phyloP scores from a whole-genome alignment of 2,888 invertebrate genomes.

The Acanthosepion lycidas region DNA sequence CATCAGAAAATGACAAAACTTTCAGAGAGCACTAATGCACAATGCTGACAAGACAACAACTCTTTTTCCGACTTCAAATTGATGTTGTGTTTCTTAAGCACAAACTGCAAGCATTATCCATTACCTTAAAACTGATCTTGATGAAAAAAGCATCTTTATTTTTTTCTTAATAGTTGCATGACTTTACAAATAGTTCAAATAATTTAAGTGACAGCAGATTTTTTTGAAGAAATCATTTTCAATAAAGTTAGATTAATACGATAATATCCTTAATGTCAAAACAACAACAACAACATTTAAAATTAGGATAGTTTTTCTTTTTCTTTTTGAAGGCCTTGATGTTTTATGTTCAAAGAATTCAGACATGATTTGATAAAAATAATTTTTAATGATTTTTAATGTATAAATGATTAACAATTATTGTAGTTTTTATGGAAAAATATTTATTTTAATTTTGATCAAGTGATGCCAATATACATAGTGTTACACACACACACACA shows the following conservation, averaged over 20 bases:
- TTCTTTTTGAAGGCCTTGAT: not conserved
- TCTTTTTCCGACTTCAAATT: slow-evolving; percentile 7
- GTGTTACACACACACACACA: not conserved
- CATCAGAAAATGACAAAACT: slow-evolving; percentile 33
- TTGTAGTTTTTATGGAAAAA: not conserved
- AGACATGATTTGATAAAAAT: not conserved
- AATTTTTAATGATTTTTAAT: not conserved
- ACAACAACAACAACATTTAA: slow-evolving; percentile 33
- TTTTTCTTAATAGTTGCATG: slow-evolving; percentile 13
- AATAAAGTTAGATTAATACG: slow-evolving; percentile 21
- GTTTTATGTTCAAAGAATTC: not conserved
- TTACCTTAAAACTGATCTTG: slow-evolving; percentile 4
- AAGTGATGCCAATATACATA: not conserved
- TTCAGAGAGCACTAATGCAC: not conserved
- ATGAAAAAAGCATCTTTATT: not conserved
- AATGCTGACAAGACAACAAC: slow-evolving; percentile 24
- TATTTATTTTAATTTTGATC: not conserved
- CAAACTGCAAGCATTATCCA: slow-evolving; percentile 16
- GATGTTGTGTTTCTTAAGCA: not conserved
- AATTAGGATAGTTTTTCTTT: not conserved
- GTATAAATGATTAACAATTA: not conserved
- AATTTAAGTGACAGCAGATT: slow-evolving; percentile 33
- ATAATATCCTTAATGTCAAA: slow-evolving; percentile 17
- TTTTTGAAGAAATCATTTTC: slow-evolving; percentile 23
- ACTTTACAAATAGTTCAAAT: not conserved